phyloP scores from a whole-genome alignment of 2,888 invertebrate species.

The Ashinkailepas kermadecensis region DNA sequence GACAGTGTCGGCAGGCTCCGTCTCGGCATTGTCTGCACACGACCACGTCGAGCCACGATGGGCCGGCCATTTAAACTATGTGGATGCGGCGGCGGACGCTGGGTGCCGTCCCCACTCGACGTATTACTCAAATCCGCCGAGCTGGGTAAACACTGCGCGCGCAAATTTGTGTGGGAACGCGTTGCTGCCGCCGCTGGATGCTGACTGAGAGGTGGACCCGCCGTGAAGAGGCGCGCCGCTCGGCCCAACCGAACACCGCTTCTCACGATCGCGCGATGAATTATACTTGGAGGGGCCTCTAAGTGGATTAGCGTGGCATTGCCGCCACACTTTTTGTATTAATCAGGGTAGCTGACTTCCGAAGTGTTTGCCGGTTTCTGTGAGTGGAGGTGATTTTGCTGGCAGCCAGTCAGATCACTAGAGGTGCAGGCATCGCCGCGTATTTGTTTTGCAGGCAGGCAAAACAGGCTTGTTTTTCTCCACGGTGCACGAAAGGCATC shows the following conservation, averaged over 20 bases:
- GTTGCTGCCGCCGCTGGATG: neutral
- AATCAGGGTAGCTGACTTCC: neutral
- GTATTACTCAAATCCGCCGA: neutral
- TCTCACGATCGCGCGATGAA: neutral
- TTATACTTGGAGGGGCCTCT: neutral
- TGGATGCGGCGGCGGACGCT: neutral
- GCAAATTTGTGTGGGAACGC: constrained; percentile 6
- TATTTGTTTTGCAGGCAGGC: neutral
- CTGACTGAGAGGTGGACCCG: neutral
- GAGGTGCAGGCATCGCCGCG: no score
- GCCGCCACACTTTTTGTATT: neutral
- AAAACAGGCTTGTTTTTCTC: neutral
- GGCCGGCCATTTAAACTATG: neutral
- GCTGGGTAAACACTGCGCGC: neutral
- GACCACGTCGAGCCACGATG: no score
- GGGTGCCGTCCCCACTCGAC: neutral
- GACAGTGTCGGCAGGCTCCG: neutral
- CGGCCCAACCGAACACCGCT: neutral
- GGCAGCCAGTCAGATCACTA: no score
- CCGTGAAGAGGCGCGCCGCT: neutral
- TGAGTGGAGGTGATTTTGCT: neutral
- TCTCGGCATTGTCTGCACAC: neutral
- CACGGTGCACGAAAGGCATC: neutral
- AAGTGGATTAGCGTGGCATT: neutral
- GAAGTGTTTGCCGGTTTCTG: neutral